These are phyloP conservation scores for Euura lappo DNA, from an alignment of 1,140 invertebrate genomes.

Conservation along the genomic window DNA sequence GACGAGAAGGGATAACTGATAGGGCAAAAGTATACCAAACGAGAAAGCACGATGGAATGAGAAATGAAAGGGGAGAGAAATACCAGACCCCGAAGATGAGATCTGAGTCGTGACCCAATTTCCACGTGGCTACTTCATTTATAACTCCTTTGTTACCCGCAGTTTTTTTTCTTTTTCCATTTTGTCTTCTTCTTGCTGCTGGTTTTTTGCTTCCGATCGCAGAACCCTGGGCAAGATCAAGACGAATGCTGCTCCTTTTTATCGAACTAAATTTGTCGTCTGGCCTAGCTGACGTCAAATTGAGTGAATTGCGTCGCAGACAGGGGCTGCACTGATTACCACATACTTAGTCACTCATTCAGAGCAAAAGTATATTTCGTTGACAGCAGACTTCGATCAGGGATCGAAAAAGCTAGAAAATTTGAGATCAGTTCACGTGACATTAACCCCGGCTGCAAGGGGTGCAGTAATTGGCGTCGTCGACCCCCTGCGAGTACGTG, in stretches of 20 bases:
- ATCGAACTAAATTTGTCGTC: too few species aligned
- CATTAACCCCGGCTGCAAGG: background rate
- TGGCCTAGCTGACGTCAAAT: too few species aligned
- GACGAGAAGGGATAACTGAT: background rate
- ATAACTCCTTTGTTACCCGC: background rate
- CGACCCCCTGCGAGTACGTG: background rate
- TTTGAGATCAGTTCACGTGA: background rate
- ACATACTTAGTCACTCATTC: too few species aligned
- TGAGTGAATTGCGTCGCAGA: too few species aligned
- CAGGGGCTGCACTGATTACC: too few species aligned
- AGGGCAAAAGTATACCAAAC: background rate
- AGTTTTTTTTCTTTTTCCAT: too few species aligned
- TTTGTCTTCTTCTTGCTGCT: too few species aligned
- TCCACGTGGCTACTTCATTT: background rate
- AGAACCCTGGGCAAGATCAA: too few species aligned
- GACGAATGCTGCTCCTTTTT: too few species aligned
- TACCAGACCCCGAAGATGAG: background rate
- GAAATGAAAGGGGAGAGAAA: background rate
- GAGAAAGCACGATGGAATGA: background rate
- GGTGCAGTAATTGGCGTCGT: background rate
- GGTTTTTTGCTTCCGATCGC: too few species aligned
- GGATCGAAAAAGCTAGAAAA: too few species aligned
- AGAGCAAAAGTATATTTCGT: background rate
- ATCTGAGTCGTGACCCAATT: slow-evolving; percentile 1
- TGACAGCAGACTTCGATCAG: background rate